Percentiles rank a stretch among this genome's conserved stretches.
Conservation (phyloP, 2,113 vertebrate genomes). For the Dicrurus megarhynchus region DNA sequence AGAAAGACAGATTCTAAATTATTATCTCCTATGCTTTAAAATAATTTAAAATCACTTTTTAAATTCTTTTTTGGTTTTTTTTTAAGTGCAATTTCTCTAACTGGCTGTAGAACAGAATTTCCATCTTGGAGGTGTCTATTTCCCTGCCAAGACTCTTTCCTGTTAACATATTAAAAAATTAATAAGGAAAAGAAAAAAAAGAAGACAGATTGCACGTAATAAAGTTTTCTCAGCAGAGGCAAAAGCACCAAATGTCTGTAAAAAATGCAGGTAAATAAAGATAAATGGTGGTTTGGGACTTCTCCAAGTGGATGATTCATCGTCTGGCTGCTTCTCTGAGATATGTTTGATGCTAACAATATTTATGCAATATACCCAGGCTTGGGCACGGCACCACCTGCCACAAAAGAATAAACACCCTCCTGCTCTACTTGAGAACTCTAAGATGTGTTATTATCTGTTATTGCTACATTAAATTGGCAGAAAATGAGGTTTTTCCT, state of each 20-base stretch:
- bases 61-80: rapidly evolving
- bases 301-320: constrained; percentile 4
- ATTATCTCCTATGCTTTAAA: not conserved
- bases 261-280: constrained; percentile 17
- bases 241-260: not conserved
- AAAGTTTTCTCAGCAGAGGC: not conserved
- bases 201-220: not conserved
- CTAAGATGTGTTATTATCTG: not conserved
- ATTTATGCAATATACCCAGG: not conserved
- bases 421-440: not conserved
- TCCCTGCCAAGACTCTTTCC: not conserved
- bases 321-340: not conserved
- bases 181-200: not conserved
- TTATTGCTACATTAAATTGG: not conserved
- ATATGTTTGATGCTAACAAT: not conserved
- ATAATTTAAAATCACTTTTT: not conserved
- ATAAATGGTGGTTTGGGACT: not conserved
- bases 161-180: not conserved
- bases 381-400: not conserved
- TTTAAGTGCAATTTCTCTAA: not conserved
- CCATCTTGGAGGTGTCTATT: not conserved
- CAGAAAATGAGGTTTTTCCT: not conserved
- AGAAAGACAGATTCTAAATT: not conserved
- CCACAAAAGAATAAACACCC: not conserved
- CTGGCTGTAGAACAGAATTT: not conserved